These are phyloP conservation scores for Nycticorax nycticorax DNA, from an alignment of 2,113 vertebrate species.

Conservation along the genomic window DNA sequence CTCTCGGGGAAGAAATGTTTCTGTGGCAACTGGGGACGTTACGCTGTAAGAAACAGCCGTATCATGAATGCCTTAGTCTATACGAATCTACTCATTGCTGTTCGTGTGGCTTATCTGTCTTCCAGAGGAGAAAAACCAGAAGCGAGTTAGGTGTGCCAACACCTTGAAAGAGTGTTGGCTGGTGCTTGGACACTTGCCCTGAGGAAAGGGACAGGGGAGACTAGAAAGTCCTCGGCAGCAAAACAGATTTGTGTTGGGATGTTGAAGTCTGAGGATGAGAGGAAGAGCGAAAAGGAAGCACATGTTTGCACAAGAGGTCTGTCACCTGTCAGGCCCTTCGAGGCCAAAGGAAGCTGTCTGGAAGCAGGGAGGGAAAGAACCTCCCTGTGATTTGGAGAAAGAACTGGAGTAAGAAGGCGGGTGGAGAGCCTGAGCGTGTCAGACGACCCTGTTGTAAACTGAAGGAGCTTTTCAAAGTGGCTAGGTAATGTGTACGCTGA, in stretches of 20 bases:
- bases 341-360: background rate
- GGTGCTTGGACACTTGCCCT: background rate
- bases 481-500: rapidly evolving
- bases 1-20: background rate
- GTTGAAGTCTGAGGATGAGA: background rate
- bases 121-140: background rate
- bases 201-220: background rate
- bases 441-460: background rate
- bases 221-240: background rate
- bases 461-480: background rate
- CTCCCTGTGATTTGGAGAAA: background rate
- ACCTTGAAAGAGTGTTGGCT: background rate
- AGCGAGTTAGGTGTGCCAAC: background rate
- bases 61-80: background rate
- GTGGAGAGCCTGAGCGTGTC: background rate
- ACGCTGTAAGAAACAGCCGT: background rate
- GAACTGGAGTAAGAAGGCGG: background rate
- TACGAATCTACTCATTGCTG: background rate
- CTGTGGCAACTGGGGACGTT: background rate
- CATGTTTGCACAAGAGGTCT: background rate
- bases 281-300: background rate
- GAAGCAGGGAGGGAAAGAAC: background rate
- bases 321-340: background rate
- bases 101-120: background rate
- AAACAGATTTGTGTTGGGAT: background rate